Evolutionary conservation across 2,113 vertebrate species (phyloP).

Genomic region (Nettapus auritus): DNA sequence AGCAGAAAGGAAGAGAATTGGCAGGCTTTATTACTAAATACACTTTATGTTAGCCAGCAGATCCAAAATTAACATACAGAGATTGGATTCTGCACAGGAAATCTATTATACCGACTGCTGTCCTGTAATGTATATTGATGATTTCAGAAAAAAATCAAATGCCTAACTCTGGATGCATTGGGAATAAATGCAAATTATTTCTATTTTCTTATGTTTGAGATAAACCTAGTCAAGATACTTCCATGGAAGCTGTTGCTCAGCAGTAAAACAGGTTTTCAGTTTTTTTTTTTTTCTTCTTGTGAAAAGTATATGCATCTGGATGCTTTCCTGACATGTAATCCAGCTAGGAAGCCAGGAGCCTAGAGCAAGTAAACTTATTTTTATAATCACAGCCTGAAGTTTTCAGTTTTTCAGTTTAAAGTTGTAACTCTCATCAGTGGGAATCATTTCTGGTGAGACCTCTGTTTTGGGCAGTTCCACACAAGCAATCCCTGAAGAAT

Average conservation of each 20-base stretch:
- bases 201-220: not conserved
- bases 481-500: not conserved
- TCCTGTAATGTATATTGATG: not conserved
- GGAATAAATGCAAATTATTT: not conserved
- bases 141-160: constrained; percentile 19
- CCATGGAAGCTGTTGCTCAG: not conserved
- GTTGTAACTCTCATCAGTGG: not conserved
- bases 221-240: not conserved
- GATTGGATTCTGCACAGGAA: constrained; percentile 3
- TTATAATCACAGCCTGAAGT: constrained; percentile 2
- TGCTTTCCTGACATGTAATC: not conserved
- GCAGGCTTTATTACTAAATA: constrained; percentile 24
- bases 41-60: not conserved
- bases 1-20: not conserved
- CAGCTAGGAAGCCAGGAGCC: constrained; percentile 1
- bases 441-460: not conserved
- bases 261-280: not conserved
- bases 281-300: not conserved
- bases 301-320: not conserved
- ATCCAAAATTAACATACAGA: constrained; percentile 41
- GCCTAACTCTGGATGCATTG: not conserved
- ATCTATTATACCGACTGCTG: not conserved
- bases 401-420: not conserved
- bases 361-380: not conserved
- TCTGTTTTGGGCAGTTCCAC: not conserved